A percentile compares a stretch with the other conserved stretches of the same genome.
These are phyloP conservation scores for Poecilia velifera DNA, from an alignment of 2,797 vertebrate species.

Conservation along the genomic window DNA sequence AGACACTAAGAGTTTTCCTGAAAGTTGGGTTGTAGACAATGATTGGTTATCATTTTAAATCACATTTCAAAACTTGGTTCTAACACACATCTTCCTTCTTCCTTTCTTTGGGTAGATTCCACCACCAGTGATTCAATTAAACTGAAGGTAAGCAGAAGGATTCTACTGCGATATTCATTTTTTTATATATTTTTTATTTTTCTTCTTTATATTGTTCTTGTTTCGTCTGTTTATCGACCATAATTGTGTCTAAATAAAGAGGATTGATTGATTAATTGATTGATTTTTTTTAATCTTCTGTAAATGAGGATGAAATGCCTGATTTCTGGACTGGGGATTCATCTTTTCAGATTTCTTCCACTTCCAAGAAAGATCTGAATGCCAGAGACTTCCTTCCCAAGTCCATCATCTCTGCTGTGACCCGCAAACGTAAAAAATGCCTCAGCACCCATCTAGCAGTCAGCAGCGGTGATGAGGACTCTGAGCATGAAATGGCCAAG, in stretches of 20 bases:
- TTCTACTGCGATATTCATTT: background rate
- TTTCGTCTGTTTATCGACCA: too few relatives aligned
- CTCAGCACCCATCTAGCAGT: slow-evolving; percentile 79
- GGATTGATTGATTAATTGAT: too few relatives aligned
- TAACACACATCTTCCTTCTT: slow-evolving; percentile 31
- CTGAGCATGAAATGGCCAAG: slow-evolving; percentile 84
- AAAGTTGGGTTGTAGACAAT: background rate
- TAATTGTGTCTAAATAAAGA: too few relatives aligned
- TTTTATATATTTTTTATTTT: background rate
- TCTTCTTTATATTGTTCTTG: too few relatives aligned
- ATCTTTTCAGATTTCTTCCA: slow-evolving; percentile 80
- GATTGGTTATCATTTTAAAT: background rate
- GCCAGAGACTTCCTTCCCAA: slow-evolving; percentile 87
- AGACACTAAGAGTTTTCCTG: background rate
- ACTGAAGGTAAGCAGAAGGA: slow-evolving; percentile 85
- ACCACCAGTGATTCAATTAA: slow-evolving; percentile 90
- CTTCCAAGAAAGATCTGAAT: slow-evolving; percentile 85
- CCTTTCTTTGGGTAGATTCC: slow-evolving; percentile 80
- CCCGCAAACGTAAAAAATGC: slow-evolving; percentile 91
- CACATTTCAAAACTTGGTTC: background rate
- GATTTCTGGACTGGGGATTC: slow-evolving; percentile 7
- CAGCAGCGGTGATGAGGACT: slow-evolving; percentile 90
- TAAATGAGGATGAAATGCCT: background rate
- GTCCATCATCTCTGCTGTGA: slow-evolving; percentile 89
- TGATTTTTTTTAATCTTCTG: background rate